Evolutionary conservation across 2,113 vertebrate species (phyloP).

Genomic region (Felis catus): F.catus_Fca126_mat1.0 CM031420.1:68619001-68619500

Average conservation of each 20-base stretch:
- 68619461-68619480: neutral
- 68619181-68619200: neutral
- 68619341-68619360: neutral
- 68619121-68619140: neutral
- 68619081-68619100: neutral
- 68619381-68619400: neutral
- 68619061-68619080: no score
- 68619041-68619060: no score
- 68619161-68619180: neutral
- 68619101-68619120: neutral
- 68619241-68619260: neutral
- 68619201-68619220: neutral
- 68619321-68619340: slow-evolving; percentile 9
- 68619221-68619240: neutral
- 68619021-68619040: no score
- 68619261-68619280: neutral
- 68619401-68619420: neutral
- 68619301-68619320: neutral
- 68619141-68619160: neutral
- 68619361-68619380: neutral
- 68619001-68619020: no score
- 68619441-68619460: neutral
- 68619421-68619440: neutral
- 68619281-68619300: neutral
- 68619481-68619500: neutral